Percentiles rank a stretch among this genome's conserved stretches.
phyloP scores from a whole-genome alignment of 2,888 invertebrate genomes.

The Panzeria rudis region DNA sequence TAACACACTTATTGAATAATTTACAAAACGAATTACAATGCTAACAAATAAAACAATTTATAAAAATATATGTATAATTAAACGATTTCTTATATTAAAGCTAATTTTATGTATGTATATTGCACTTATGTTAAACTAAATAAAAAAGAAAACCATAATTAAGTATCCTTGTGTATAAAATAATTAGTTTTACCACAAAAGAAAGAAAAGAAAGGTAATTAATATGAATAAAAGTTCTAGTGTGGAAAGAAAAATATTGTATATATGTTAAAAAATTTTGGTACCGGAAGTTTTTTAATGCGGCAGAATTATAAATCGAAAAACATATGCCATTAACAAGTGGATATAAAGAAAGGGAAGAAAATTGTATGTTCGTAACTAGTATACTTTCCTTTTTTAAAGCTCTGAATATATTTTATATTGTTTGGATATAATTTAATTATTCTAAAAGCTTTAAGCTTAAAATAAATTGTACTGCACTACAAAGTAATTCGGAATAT shows the following conservation, averaged over 20 bases:
- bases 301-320: background rate
- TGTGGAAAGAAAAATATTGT: no score
- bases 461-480: no score
- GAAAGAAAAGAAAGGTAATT: background rate
- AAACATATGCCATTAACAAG: background rate
- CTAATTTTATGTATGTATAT: constrained; percentile 37
- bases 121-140: constrained; percentile 26
- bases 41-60: constrained; percentile 36
- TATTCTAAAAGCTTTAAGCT: background rate
- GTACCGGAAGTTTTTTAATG: background rate
- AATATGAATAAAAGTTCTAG: background rate
- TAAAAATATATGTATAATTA: constrained; percentile 26
- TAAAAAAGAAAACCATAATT: background rate
- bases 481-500: no score
- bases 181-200: constrained; percentile 2
- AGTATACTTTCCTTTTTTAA: background rate
- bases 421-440: background rate
- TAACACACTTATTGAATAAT: background rate
- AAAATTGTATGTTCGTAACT: background rate
- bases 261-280: no score
- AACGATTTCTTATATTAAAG: constrained; percentile 31
- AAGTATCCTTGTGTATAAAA: constrained; percentile 8
- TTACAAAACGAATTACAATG: constrained; percentile 14
- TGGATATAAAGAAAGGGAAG: background rate
- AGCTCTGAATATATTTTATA: background rate